Base-by-base conservation (phyloP, 30 jellyfish, hydroid and myxozoan species). In the Aurelia sp. region DNA sequence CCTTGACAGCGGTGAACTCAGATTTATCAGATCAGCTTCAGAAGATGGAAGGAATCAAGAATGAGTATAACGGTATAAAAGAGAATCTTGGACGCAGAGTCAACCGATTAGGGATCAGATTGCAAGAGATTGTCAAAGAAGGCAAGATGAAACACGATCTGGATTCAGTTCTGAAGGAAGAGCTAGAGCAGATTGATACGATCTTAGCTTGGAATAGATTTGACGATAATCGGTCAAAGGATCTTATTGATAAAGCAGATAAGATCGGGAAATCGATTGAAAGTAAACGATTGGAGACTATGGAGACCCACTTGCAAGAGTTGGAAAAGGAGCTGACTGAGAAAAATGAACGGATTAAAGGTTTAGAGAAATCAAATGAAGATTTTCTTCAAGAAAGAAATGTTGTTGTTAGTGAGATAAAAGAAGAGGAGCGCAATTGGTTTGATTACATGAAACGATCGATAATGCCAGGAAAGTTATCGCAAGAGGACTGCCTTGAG, bases 271-370 rank as follows among this genome's bases (percentile, higher is more conserved):
- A 76, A 20, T 62, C 75, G 18, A 73, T 81, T 31, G 85, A 88
- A 37, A 53, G 82, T 8, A 93, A 71, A 20, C 41, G 80, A 20
- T 59, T 73, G 66, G 83, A 78, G 74, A 91, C 94, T 0, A 41
- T 91, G 63, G 89, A 85, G 40, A 68, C 50, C 20, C 96, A 91
- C 71, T 74, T 91, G 68, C 76, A 79, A 60, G 98, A 91, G 57
- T 27, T 86, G 17, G 91, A 93, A 30, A 77, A 62, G 8, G 88
- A 77, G 35, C 66, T 85, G 13, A 76, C 63, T 7, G 88, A 73
- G 60, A 94, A 91, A 73, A 78, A 74, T 15, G 78, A 64, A 3
- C 21, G 91, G 40, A 91, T 91, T 5, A 78, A 74, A 53, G 75
- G 66, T 23, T 60, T 91, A 22, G 98, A 91, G 78, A 60, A 37